Evolutionary conservation across 2,888 invertebrate species (phyloP).

Genomic region (Notodonta dromedarius): DNA sequence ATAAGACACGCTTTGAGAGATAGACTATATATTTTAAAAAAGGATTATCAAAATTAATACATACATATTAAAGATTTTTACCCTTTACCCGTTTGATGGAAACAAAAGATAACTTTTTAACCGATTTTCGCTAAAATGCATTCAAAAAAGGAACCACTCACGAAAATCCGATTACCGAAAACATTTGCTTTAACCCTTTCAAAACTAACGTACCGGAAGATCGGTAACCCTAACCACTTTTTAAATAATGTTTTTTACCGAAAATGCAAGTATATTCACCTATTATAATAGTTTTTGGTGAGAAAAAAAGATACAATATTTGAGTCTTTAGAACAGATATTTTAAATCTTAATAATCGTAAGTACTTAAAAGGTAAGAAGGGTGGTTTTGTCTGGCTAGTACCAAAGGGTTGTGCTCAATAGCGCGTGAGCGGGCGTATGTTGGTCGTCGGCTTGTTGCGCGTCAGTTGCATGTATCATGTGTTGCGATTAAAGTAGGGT

Average conservation of each 20-base stretch:
- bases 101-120: conserved; percentile 4
- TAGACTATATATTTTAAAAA: no score
- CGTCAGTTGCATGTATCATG: conserved; percentile 3
- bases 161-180: conserved; percentile 64
- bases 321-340: conserved; percentile 7
- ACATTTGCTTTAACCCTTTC: conserved; percentile 59
- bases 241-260: conserved; percentile 11
- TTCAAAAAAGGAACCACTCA: conserved; percentile 33
- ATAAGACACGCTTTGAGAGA: no score
- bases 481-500: conserved; percentile 1
- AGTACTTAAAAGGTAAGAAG: conserved; percentile 4
- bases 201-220: conserved; percentile 59
- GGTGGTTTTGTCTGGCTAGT: conserved; percentile 9
- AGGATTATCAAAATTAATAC: no score
- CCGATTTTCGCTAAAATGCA: neutral
- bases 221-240: conserved; percentile 45
- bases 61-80: neutral
- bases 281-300: neutral
- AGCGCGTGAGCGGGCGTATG: conserved; percentile 60
- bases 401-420: conserved; percentile 53
- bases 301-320: conserved; percentile 5
- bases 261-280: neutral
- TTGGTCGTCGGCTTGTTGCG: conserved; percentile 34
- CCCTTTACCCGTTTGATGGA: neutral
- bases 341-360: conserved; percentile 26